Base-by-base conservation (phyloP, 2,113 vertebrate genomes). In the Sprattus sprattus region DNA sequence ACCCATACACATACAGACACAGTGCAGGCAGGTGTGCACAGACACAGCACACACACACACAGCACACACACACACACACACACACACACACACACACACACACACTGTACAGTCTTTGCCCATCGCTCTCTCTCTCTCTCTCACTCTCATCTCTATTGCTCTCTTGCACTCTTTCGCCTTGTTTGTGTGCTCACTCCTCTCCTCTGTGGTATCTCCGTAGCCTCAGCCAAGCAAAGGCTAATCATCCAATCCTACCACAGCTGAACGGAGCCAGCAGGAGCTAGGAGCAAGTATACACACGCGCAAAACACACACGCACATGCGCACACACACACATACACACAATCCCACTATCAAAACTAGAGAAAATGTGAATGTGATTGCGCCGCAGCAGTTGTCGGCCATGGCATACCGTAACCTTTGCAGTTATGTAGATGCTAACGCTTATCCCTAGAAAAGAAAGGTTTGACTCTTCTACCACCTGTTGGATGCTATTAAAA, bases 181-280 rank as follows among this genome's bases (percentile, higher is more conserved):
- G 25, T 71, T 71, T 71, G n/a, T 1, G 28, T 10, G 10, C 25
- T 28, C 25, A 25, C 64, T 71, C 64, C 28, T 71, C 64, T 71
- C n/a, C 64, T 71, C 64, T 71, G 64, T 71, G 64, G 64, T 71
- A 10, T 71, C 64, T 25, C 64, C 64, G 8, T 13, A 71, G 64
- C 64, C 64, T 71, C 28, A 32, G 64, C 64, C 64, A 71, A 71
- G n/a, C 64, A 71, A 71, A 71, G 64, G 64, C 64, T 71, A 71
- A 71, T 71, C 64, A 71, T 25, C 25, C 64, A 71, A 28, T 28
- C 25, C 16, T 75, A 82, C 46, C 75, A 86, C 87, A 45, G 22
- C 64, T 83, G 78, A 64, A 54, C 52, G 13, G 15, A 54, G 52
- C 16, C 52, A 54, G 8, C 64, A 50, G 39, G 1, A 39, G 39